Percentiles rank a stretch among this genome's conserved stretches.
Conservation (phyloP, 2,113 vertebrate genomes). For the Gallinago media region DNA sequence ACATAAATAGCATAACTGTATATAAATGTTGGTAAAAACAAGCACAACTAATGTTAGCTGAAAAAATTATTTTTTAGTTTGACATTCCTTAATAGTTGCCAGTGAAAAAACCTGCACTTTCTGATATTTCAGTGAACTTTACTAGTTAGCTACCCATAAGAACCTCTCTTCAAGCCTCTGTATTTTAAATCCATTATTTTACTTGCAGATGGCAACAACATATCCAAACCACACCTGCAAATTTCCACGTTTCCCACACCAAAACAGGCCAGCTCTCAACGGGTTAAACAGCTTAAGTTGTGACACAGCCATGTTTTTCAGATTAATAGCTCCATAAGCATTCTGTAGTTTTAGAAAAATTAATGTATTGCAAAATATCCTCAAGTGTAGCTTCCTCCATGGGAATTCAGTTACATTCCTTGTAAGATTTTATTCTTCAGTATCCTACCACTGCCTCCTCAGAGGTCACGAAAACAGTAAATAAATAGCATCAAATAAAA, state of each 20-base stretch:
- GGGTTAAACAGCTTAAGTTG: background rate
- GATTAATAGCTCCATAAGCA: background rate
- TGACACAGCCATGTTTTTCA: background rate
- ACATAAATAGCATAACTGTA: background rate
- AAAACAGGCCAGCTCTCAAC: background rate
- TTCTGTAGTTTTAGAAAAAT: background rate
- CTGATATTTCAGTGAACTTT: background rate
- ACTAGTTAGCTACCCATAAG: background rate
- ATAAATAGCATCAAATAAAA: background rate
- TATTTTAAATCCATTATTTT: background rate
- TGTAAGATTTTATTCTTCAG: background rate
- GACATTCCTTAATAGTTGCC: background rate
- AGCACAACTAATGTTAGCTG: background rate
- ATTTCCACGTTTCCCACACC: background rate
- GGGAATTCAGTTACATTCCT: background rate
- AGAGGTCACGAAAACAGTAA: background rate
- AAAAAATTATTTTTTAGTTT: background rate
- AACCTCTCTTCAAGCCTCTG: background rate
- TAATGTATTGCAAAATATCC: background rate
- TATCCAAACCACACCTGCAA: background rate
- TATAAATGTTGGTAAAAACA: background rate
- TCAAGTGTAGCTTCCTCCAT: background rate
- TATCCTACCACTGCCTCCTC: background rate
- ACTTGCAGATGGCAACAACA: background rate
- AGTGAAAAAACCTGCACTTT: background rate